These are phyloP conservation scores for Osedax frankpressi DNA, from an alignment of 2,888 invertebrate genomes.

Conservation along the genomic window DNA sequence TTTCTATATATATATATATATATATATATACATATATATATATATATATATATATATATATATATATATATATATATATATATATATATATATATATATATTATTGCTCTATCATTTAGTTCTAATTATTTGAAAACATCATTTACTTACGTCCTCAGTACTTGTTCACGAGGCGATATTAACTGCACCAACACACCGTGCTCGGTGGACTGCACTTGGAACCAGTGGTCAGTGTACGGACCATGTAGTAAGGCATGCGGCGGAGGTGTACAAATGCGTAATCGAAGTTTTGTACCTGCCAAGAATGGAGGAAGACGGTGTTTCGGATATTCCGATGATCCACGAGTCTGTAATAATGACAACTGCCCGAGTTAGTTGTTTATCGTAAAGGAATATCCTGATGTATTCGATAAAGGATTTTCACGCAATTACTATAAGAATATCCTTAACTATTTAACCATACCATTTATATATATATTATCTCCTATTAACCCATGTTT, in stretches of 20 bases:
- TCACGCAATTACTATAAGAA: no score
- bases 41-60: neutral
- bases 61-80: conserved; percentile 3
- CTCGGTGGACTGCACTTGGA: neutral
- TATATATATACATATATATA: neutral
- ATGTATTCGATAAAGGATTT: no score
- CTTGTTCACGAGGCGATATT: neutral
- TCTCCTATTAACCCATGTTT: no score
- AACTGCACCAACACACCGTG: neutral
- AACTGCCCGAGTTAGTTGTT: conserved; percentile 6
- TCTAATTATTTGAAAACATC: no score
- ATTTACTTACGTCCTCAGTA: neutral
- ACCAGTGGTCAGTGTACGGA: neutral
- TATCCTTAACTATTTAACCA: no score
- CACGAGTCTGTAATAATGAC: neutral
- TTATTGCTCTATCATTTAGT: neutral
- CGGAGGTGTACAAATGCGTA: neutral
- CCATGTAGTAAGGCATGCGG: neutral
- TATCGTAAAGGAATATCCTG: no score
- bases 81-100: neutral
- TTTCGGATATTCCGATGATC: neutral
- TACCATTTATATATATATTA: no score
- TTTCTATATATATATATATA: neutral
- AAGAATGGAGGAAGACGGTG: conserved; percentile 8
- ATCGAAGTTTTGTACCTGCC: neutral